These are phyloP conservation scores for Luehdorfia chinensis DNA, from an alignment of 1,140 invertebrate species.

Conservation along the genomic window DNA sequence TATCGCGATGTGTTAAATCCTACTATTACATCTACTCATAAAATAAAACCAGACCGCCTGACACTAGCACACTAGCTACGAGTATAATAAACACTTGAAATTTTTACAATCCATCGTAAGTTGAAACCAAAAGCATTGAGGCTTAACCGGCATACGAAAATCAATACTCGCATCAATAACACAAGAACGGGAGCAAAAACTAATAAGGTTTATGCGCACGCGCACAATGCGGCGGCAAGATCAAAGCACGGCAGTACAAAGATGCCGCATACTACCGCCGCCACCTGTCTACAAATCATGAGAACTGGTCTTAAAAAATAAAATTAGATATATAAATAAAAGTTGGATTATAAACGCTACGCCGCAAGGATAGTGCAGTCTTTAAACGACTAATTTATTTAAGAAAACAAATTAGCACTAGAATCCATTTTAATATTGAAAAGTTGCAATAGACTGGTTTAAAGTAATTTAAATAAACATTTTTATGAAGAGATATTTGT, in stretches of 20 bases:
- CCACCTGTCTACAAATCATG: constrained; percentile 72
- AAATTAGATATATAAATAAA: constrained; percentile 28
- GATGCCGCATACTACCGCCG: constrained; percentile 44
- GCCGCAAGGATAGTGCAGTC: neutral
- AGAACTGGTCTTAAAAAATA: constrained; percentile 44
- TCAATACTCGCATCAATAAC: constrained; percentile 52
- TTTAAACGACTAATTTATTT: no score
- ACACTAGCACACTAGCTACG: no score
- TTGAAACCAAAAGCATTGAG: constrained; percentile 34
- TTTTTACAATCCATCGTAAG: no score
- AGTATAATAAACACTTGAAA: no score
- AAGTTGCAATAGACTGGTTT: no score
- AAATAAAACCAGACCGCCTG: no score
- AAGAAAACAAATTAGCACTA: no score
- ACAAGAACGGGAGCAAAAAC: constrained; percentile 49
- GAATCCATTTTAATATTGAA: no score
- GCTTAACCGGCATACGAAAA: constrained; percentile 37
- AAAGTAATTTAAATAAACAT: no score
- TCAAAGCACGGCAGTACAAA: constrained; percentile 45
- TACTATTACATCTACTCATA: no score
- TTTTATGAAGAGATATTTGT: no score
- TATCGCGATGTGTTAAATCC: no score
- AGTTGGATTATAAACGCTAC: neutral
- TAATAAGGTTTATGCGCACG: constrained; percentile 39
- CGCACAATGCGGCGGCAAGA: constrained; percentile 56